Percentiles rank a stretch among this genome's conserved stretches.
Conservation (phyloP, 2,113 vertebrate species). For the Atrichornis clamosus region DNA sequence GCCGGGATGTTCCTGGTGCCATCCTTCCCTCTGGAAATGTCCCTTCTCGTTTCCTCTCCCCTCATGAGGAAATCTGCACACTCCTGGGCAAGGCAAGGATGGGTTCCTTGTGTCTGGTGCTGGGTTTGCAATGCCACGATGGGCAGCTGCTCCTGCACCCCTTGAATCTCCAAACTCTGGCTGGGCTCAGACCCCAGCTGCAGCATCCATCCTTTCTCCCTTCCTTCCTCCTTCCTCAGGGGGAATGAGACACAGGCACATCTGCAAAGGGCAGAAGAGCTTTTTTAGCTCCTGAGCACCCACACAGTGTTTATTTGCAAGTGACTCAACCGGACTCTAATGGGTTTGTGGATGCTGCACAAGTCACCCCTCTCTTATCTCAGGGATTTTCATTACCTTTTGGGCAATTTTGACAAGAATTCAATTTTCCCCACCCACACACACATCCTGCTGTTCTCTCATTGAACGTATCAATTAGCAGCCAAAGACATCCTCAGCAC, state of each 20-base stretch:
- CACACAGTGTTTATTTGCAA: neutral
- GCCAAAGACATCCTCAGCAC: neutral
- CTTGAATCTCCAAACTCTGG: rapidly evolving
- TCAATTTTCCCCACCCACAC: neutral
- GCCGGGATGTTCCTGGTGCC: neutral
- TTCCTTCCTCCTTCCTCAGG: neutral
- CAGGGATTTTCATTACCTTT: constrained; percentile 29
- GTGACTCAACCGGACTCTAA: neutral
- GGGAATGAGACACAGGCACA: neutral
- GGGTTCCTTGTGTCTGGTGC: neutral
- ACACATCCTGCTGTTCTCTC: constrained; percentile 5
- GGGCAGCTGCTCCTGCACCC: neutral
- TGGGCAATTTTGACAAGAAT: constrained; percentile 37
- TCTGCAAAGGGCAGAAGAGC: neutral
- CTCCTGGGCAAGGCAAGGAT: neutral
- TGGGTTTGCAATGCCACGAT: neutral
- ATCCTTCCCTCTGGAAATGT: neutral
- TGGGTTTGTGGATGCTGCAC: neutral
- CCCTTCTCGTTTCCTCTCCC: neutral
- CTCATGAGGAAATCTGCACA: neutral
- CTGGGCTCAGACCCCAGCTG: neutral
- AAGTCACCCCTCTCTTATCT: constrained; percentile 13
- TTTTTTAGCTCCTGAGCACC: neutral
- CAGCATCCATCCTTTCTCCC: neutral
- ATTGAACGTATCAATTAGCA: constrained; percentile 2